These are phyloP conservation scores for Bos javanicus DNA, from an alignment of 2,113 vertebrate genomes.

Conservation along the genomic window DNA sequence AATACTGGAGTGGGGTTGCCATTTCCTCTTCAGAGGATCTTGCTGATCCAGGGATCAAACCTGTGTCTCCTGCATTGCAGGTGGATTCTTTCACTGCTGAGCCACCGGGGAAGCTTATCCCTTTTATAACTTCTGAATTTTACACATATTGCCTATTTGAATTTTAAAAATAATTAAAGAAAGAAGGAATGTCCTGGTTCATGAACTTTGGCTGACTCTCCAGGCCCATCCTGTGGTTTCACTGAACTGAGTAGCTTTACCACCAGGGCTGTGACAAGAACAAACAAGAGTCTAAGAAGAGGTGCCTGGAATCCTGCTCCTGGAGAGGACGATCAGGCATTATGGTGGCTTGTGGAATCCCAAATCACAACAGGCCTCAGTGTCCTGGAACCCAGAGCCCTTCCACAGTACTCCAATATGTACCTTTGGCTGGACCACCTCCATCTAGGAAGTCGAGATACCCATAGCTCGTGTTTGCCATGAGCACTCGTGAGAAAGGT, in stretches of 20 bases:
- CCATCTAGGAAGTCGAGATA: rapidly evolving
- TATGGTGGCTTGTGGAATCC: rapidly evolving
- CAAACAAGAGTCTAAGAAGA: background rate
- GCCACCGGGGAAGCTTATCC: background rate
- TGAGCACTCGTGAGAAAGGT: background rate
- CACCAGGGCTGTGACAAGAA: background rate
- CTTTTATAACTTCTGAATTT: background rate
- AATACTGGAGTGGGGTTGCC: background rate
- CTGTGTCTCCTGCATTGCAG: background rate
- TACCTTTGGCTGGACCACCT: background rate
- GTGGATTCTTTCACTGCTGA: background rate
- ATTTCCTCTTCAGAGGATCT: background rate
- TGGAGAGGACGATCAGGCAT: rapidly evolving
- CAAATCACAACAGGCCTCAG: rapidly evolving
- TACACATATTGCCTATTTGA: background rate
- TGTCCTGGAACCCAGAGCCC: background rate
- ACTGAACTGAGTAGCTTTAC: no score
- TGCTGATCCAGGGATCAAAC: background rate
- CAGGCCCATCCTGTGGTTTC: background rate
- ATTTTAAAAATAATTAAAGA: background rate
- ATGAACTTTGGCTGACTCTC: background rate
- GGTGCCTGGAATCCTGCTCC: rapidly evolving
- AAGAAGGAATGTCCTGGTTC: background rate
- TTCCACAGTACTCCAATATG: rapidly evolving
- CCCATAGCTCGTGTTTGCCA: rapidly evolving